Evolutionary conservation across 2,888 invertebrate genomes (phyloP).

Genomic region (Exocentrus adspersus): DNA sequence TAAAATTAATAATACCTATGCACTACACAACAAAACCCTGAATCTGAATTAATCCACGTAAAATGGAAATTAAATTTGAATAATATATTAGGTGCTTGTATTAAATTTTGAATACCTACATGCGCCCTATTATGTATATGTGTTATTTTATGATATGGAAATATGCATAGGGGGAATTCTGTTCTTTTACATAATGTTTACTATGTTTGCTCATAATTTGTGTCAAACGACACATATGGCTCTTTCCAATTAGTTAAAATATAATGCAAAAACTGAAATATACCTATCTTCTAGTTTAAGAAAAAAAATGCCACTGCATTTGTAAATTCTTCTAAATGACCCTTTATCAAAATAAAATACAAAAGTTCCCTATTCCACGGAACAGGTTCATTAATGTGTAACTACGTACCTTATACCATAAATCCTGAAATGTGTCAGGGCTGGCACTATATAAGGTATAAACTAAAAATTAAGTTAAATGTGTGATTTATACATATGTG

Average conservation of each 20-base stretch:
- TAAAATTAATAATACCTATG: too few relatives aligned
- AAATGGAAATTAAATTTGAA: not conserved
- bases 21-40: not conserved
- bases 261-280: not conserved
- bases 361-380: not conserved
- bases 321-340: not conserved
- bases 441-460: constrained; percentile 12
- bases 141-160: too few relatives aligned
- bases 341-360: not conserved
- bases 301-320: not conserved
- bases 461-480: constrained; percentile 23
- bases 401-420: not conserved
- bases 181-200: not conserved
- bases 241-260: not conserved
- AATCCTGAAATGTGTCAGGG: constrained; percentile 5
- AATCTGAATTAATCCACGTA: not conserved
- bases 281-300: not conserved
- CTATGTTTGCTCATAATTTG: too few relatives aligned
- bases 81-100: not conserved
- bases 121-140: not conserved
- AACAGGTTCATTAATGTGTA: not conserved
- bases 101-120: not conserved
- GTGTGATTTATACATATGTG: constrained; percentile 19
- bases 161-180: not conserved
- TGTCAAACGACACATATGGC: not conserved